Base-by-base conservation (phyloP, 2,888 invertebrate genomes). In the Apamea sordens region DNA sequence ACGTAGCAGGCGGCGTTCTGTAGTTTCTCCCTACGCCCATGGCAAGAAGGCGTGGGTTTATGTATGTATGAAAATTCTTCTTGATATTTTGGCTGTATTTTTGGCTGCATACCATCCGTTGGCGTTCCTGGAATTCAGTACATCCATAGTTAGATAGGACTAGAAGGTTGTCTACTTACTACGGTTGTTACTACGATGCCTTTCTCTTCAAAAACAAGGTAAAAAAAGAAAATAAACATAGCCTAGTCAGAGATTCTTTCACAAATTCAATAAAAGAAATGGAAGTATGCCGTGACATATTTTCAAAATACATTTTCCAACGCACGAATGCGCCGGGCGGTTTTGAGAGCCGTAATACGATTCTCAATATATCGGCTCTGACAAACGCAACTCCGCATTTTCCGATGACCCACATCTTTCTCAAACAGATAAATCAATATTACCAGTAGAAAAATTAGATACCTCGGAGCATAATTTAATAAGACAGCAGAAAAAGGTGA, bases 341-440 rank as follows among this genome's bases (percentile, higher is more conserved):
- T 75, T 74, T 84, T 64, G 41, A 76, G 56, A 44, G 13, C 61
- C 67, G 50, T 77, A 71, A 44, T 32, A 47, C 64, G 61, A 74
- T 61, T 88, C 65, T 73, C 80, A 80, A 88, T 86, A 80, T 41
- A 78, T 73, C 15, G 74, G 69, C 44, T 44, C 50, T 86, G 78
- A 79, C 74, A 88, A 73, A 80, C 77, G 77, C 77, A 84, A 88
- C 76, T 79, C 74, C 59, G 32, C 74, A 83, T 65, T 88, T 85
- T 78, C 53, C 59, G 59, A 75, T 86, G 89, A 88, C 87, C 87
- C 89, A 88, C 59, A 88, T 87, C 77, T 82, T 86, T 80, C 79
- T 79, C 70, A 80, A 86, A 83, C 87, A 84, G 87, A 76, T 63
- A 82, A 86, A 87, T 84, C 81, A 77, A 84, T 88, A 83, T 67